Evolutionary conservation across 2,113 vertebrate species (phyloP).

Genomic region (Melospiza melodia): DNA sequence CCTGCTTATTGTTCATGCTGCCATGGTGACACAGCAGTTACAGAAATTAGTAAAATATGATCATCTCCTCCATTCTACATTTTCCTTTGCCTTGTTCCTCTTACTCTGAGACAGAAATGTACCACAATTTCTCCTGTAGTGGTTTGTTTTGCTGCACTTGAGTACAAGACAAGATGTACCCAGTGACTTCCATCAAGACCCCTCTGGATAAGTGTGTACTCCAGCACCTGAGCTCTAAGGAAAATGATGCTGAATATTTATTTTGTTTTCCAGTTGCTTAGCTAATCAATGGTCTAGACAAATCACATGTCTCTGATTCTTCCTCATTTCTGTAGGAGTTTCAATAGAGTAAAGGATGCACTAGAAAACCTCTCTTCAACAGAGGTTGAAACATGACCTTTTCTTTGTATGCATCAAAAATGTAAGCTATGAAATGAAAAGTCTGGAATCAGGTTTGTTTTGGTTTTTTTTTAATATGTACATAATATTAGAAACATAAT

Average conservation of each 20-base stretch:
- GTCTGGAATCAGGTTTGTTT: neutral
- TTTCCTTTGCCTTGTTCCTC: neutral
- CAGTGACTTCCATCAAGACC: accelerated
- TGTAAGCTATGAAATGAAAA: neutral
- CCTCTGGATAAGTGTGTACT: accelerated
- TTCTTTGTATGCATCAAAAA: neutral
- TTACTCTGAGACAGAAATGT: neutral
- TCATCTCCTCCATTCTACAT: neutral
- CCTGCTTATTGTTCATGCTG: neutral
- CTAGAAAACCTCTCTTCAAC: neutral
- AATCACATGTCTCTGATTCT: neutral
- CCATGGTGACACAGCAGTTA: neutral
- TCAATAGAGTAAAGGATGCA: neutral
- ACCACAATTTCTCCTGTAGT: neutral
- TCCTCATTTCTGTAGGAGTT: neutral
- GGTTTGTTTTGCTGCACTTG: neutral
- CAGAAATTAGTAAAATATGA: neutral
- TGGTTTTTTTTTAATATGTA: neutral
- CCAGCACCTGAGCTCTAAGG: neutral
- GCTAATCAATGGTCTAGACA: neutral
- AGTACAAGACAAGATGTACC: neutral
- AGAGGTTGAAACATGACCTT: neutral
- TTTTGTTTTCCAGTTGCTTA: neutral
- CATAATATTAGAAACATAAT: neutral
- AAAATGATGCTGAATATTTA: neutral